A percentile compares a stretch with the other conserved stretches of the same genome.
Conservation (phyloP, 2,797 vertebrate species). For the Protosalanx chinensis region DNA sequence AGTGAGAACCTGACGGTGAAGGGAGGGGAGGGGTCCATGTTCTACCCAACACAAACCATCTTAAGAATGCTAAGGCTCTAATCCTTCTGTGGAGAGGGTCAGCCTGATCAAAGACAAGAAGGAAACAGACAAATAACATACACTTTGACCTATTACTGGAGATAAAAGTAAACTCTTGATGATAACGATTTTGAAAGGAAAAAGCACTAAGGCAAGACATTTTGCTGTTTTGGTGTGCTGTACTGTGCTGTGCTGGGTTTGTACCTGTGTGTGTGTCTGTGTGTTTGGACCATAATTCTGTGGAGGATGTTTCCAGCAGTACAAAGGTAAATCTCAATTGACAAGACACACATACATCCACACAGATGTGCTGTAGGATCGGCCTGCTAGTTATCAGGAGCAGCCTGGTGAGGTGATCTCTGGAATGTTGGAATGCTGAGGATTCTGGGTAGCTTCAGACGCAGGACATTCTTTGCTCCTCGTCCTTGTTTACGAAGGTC, state of each 20-base stretch:
- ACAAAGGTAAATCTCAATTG: too few species aligned
- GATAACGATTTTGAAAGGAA: neutral
- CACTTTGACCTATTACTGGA: neutral
- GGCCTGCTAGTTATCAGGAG: neutral
- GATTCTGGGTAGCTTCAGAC: neutral
- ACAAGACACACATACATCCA: neutral
- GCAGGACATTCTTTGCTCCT: neutral
- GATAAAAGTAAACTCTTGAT: neutral
- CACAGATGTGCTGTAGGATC: too few species aligned
- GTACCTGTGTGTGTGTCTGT: too few species aligned
- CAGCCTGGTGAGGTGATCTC: neutral
- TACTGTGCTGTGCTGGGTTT: neutral
- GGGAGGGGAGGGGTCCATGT: neutral
- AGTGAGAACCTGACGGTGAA: neutral
- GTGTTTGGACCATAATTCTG: too few species aligned
- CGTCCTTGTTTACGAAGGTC: neutral
- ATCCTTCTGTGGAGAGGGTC: neutral
- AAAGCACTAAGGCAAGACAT: neutral
- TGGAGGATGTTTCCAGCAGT: too few species aligned
- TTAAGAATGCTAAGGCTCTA: neutral
- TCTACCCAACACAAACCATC: neutral
- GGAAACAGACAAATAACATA: neutral
- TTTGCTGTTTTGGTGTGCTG: neutral
- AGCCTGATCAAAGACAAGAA: neutral
- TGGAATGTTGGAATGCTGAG: conserved; percentile 1